A percentile compares a stretch with the other conserved stretches of the same genome.
phyloP scores from a whole-genome alignment of 2,113 vertebrate genomes.

The Burhinus oedicnemus region DNA sequence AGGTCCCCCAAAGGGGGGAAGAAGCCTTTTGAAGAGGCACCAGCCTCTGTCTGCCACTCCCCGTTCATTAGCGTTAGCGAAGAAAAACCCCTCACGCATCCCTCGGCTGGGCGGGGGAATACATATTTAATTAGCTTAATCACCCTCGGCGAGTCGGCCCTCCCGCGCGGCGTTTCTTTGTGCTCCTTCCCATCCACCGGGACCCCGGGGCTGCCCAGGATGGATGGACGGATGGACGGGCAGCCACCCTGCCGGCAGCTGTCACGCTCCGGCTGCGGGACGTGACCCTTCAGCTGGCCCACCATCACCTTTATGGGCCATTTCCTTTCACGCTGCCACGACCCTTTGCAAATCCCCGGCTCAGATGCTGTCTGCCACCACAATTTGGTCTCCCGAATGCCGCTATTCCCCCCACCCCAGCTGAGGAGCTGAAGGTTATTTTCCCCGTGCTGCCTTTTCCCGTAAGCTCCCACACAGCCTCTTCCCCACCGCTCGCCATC shows the following conservation, averaged over 20 bases:
- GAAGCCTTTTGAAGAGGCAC: not conserved
- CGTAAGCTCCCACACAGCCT: not conserved
- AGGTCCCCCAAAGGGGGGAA: not conserved
- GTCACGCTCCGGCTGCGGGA: not conserved
- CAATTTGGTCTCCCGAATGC: not conserved
- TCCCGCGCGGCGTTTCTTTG: not conserved
- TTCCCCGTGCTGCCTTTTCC: not conserved
- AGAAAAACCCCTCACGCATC: not conserved
- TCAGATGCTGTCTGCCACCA: not conserved
- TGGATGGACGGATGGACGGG: not conserved
- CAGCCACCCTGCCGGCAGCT: not conserved
- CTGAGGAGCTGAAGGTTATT: not conserved
- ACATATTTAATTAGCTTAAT: conserved; percentile 46
- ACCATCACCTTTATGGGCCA: fast-evolving
- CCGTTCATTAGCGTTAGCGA: not conserved
- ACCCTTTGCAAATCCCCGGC: not conserved
- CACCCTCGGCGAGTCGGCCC: not conserved
- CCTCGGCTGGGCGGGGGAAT: not conserved
- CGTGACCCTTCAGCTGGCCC: not conserved
- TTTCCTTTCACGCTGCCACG: not conserved
- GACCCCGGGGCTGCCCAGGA: not conserved
- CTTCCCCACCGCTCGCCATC: not conserved
- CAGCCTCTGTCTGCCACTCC: conserved; percentile 13
- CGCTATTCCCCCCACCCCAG: fast-evolving
- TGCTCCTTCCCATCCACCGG: not conserved